These are phyloP conservation scores for Ochotona princeps DNA, from an alignment of 2,113 vertebrate genomes.

Conservation along the genomic window DNA sequence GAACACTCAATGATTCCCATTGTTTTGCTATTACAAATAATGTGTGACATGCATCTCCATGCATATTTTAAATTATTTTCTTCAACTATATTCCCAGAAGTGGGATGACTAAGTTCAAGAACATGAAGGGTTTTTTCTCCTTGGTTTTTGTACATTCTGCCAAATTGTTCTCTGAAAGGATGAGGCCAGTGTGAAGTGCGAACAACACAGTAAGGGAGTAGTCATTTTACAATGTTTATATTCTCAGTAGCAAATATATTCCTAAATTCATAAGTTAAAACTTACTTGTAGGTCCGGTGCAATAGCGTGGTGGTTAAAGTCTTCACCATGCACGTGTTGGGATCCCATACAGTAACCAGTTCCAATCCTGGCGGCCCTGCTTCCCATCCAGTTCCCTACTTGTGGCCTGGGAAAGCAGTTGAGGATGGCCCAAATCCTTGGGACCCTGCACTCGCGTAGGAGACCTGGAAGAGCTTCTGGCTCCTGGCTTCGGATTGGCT, in stretches of 20 bases:
- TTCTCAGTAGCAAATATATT: slow-evolving; percentile 23
- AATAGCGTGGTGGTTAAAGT: too few species aligned
- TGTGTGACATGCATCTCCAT: slow-evolving; percentile 1
- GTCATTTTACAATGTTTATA: slow-evolving; percentile 12
- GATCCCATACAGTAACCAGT: too few species aligned
- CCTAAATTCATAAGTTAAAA: slow-evolving; percentile 11
- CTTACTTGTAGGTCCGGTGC: too few species aligned
- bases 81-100: slow-evolving; percentile 59
- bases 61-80: slow-evolving; percentile 58
- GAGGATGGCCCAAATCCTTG: too few species aligned
- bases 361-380: too few species aligned
- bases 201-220: neutral
- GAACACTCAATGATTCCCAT: neutral
- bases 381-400: too few species aligned
- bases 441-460: too few species aligned
- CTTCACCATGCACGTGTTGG: too few species aligned
- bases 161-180: slow-evolving; percentile 50
- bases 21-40: slow-evolving; percentile 27
- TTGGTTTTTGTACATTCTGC: slow-evolving; percentile 14
- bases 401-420: too few species aligned
- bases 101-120: slow-evolving; percentile 47
- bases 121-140: neutral
- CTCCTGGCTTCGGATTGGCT: too few species aligned
- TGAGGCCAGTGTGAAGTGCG: neutral
- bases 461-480: too few species aligned